Percentiles rank a stretch among this genome's conserved stretches.
Evolutionary conservation across 2,113 vertebrate genomes (phyloP).

Genomic region (Lampris incognitus): DNA sequence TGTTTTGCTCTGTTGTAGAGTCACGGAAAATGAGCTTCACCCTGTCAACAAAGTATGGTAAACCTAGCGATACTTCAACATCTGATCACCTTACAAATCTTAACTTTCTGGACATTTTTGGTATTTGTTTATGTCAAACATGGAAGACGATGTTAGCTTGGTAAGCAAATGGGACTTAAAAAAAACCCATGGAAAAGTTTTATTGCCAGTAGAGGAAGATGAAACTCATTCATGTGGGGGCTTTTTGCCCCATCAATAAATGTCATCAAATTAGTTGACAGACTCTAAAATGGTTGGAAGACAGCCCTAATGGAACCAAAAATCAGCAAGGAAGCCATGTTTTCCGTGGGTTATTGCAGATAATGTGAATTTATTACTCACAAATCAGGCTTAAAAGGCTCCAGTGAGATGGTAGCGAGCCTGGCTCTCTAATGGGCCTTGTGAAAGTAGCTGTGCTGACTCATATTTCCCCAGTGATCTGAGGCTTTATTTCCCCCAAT

Average conservation of each 20-base stretch:
- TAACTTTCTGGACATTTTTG: not conserved
- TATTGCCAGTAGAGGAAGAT: conserved; percentile 12
- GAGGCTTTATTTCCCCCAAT: conserved; percentile 51
- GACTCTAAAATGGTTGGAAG: conserved; percentile 7
- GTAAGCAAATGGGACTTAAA: not conserved
- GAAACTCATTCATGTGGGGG: conserved; percentile 11
- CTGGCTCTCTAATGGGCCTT: conserved; percentile 53
- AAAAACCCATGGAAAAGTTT: not conserved
- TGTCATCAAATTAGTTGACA: conserved; percentile 13
- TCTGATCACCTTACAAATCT: not conserved
- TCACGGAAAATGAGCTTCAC: too few relatives aligned
- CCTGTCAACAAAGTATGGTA: too few relatives aligned
- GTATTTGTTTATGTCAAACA: not conserved
- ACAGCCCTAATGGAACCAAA: conserved; percentile 51
- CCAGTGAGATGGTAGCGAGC: conserved; percentile 46
- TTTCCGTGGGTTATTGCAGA: conserved; percentile 51
- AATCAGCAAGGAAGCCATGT: conserved; percentile 28
- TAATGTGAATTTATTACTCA: conserved; percentile 70
- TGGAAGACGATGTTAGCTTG: not conserved
- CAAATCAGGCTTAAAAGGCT: conserved; percentile 65
- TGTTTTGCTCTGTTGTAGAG: too few relatives aligned
- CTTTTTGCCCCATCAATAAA: conserved; percentile 38
- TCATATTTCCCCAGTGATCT: conserved; percentile 58
- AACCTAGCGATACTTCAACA: not conserved
- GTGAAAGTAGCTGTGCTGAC: conserved; percentile 62